Evolutionary conservation across 2,888 invertebrate genomes (phyloP), one percentile per base, ranked within the genome.

Genomic region (Acanthacorydalis orientalis): DNA sequence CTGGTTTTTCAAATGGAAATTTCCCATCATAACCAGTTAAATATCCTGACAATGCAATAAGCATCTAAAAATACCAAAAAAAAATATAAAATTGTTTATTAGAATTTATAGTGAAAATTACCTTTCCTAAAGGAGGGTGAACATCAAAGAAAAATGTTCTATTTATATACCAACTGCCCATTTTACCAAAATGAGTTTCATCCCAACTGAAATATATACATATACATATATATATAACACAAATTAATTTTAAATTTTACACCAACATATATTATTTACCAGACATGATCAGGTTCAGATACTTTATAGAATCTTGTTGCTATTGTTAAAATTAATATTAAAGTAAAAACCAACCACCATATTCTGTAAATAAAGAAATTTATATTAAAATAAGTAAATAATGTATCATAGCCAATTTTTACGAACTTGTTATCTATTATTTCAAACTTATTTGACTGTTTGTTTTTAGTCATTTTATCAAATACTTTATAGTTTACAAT

Each of bases 101-200:
- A 47, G 31, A 16, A 33, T 46, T 35, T 39, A 34, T 31, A 15
- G 14, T 46, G 43, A 38, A 37, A 43, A 48, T 41, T 42, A 91
- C 92, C 77, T 96, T 96, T 57, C 95, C 96, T 46, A 95, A 72
- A 15, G 96, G 95, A 49, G 96, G 96, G 70, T 96, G 96, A 1
- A 96, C 96, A 70, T 96, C 96, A 68, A 96, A 96, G 69, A 96
- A 96, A 65, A 95, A 95, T 48, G 93, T 93, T 55, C 90, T 75
- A 58, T 95, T 96, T 53, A 96, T 93, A 60, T 96, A 96, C 92
- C 93, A 96, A 61, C 91, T 92, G 1, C 88, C 92, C 92, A 96
- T 95, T 75, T 96, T 96, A 1, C 95, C 95, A 74, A 96, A 96
- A 70, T 96, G 96, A 31, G 95, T 95, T 73, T 96, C 96, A 70